Evolutionary conservation across 2,888 invertebrate species (phyloP), one percentile per base, ranked within the genome.

Genomic region (Hirtodrosophila duncani): DNA sequence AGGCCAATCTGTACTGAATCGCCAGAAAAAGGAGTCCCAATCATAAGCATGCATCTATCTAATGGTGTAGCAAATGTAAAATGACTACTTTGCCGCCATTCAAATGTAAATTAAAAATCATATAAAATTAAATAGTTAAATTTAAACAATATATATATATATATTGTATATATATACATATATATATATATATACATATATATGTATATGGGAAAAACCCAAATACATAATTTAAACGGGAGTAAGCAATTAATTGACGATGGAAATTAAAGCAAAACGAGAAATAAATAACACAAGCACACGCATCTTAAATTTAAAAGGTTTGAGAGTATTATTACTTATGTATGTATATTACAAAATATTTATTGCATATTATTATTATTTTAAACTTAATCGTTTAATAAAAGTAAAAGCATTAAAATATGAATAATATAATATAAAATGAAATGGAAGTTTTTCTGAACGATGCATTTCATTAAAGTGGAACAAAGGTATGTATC

Each of bases 331-430:
- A 79, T 78, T 79, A 69, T 71, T 71, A 71, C 80, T 67, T 82
- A 68, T 78, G 80, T 82, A 71, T 71, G 70, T 82, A 68, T 78
- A 82, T 82, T 68, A 68, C 64, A 62, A 72, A 62, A 68, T 65
- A 79, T 82, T 81, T 74, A 79, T 81, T 81, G 80, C 75, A 81
- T 79, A 81, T 81, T 71, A 71, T 66, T 64, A 70, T 71, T 80
- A 71, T 71, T 71, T 71, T 72, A 80, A 71, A 71, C 78, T 78
- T 82, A 83, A 83, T 67, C 62, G 81, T 69, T 81, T 83, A 81
- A 83, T 83, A 81, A 82, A 78, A n/a, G n/a, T n/a, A 60, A 56
- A 64, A 52, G 44, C 31, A 52, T 41, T 27, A 33, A 67, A 61
- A 46, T 46, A 53, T 36, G 49, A 45, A 52, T 37, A 30, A 34